Evolutionary conservation across 2,113 vertebrate genomes (phyloP), one percentile per base, ranked within the genome.

Genomic region (Natator depressus): DNA sequence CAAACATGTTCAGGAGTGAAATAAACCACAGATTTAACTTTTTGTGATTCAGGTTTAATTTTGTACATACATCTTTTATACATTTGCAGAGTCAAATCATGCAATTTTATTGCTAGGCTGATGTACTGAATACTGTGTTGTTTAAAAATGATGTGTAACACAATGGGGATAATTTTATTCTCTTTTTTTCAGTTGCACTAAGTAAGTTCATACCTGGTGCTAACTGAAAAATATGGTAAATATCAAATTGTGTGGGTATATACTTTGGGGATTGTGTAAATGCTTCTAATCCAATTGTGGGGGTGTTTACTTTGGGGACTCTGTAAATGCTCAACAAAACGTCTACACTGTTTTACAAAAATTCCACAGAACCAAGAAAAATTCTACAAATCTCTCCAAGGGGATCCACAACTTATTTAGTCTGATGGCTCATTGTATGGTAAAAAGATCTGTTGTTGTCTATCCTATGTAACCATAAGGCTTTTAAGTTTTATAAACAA

Each of bases 201-300:
- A 8, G 84, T 20, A 90, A 86, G 11, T 51, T 91, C 49, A 16
- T 57, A 3, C 54, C 25, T 22, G 47, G 22, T 79, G 24, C 25
- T 72, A 6, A 62, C 29, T 94, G 27, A 1, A 2, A 85, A 92
- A 24, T 76, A 72, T 90, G 88, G 35, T 35, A n/a, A 69, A 69
- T 35, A 7, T 10, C 7, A 0, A 1, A 7, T 46, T 79, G 46
- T 35, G 0, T 0, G 50, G 80, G 9, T 35, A 88, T 38, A 7
- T 90, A 50, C 29, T 19, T 87, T 10, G 59, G 22, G 38, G n/a
- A 25, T 46, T 24, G 2, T 46, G 42, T 72, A 94, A 38, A 85
- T 47, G 82, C 53, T 59, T 16, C 3, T 69, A 89, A 29, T 12
- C 7, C 0, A 1, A 4, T 46, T 83, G 49, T 29, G 0, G 0